Conservation (phyloP, 2,113 vertebrate species). For the Cyphomyrus plagiostoma region DNA sequence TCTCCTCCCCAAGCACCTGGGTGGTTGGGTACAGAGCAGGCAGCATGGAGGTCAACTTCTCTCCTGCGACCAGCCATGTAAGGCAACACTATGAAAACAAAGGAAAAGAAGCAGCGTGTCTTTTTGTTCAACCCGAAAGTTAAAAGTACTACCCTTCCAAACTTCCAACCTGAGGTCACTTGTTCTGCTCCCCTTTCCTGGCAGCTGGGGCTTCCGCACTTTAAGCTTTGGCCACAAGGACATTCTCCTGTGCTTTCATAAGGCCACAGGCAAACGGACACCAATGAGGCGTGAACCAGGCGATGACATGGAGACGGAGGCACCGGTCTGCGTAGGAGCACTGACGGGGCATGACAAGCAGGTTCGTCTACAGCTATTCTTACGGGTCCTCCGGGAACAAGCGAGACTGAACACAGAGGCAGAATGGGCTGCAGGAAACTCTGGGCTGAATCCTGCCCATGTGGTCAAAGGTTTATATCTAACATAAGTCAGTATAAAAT, state of each 20-base stretch:
- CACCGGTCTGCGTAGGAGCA: neutral
- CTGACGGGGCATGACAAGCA: neutral
- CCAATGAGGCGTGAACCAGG: neutral
- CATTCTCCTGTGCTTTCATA: neutral
- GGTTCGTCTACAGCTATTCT: neutral
- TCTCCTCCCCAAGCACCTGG: neutral
- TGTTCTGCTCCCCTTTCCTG: neutral
- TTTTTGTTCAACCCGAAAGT: neutral
- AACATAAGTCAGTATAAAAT: neutral
- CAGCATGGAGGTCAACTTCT: neutral
- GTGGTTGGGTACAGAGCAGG: neutral
- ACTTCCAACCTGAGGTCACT: neutral
- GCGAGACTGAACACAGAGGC: neutral
- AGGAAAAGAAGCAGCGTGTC: neutral
- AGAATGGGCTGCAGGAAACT: neutral
- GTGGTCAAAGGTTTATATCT: neutral
- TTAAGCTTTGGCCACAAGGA: neutral
- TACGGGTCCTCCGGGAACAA: neutral
- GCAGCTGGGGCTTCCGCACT: neutral
- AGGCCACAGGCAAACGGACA: neutral
- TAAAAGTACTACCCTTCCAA: neutral
- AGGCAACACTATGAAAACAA: neutral
- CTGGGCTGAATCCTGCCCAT: neutral
- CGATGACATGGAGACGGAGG: neutral
- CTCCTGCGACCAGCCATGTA: neutral